Conservation (phyloP, 2,113 vertebrate species). For the Thymallus thymallus region DNA sequence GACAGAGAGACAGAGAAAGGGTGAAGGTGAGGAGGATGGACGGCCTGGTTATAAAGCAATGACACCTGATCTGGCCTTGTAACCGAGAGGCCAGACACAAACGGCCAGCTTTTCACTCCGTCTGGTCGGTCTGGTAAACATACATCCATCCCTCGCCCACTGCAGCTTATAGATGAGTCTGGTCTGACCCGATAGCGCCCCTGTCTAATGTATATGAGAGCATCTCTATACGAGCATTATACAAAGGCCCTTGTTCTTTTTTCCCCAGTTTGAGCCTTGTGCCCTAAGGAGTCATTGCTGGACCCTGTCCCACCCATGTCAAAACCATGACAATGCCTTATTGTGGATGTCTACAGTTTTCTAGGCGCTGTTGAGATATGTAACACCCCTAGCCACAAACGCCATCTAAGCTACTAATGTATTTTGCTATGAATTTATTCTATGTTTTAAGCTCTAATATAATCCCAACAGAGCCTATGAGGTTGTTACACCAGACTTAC, state of each 20-base stretch:
- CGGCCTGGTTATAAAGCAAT: conserved; percentile 66
- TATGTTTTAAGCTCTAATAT: background rate
- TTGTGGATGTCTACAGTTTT: background rate
- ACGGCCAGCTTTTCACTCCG: conserved; percentile 49
- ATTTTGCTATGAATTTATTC: background rate
- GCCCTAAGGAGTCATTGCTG: background rate
- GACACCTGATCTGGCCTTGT: conserved; percentile 68
- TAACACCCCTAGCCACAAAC: background rate
- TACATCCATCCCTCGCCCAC: conserved; percentile 8
- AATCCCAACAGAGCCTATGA: conserved; percentile 10
- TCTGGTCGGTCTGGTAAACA: conserved; percentile 54
- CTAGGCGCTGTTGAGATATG: too few species aligned
- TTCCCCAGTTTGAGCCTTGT: background rate
- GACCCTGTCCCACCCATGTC: background rate
- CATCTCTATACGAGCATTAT: too few species aligned
- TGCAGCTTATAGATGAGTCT: background rate
- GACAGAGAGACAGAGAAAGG: conserved; percentile 41
- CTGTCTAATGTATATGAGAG: too few species aligned
- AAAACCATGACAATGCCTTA: background rate
- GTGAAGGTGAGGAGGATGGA: conserved; percentile 48
- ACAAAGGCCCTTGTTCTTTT: conserved; percentile 22
- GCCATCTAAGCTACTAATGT: background rate
- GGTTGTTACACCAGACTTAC: conserved; percentile 12
- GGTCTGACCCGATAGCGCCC: too few species aligned
- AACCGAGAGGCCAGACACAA: conserved; percentile 67